Conservation (phyloP, 2,797 vertebrate species). For the Calcarius lapponicus region DNA sequence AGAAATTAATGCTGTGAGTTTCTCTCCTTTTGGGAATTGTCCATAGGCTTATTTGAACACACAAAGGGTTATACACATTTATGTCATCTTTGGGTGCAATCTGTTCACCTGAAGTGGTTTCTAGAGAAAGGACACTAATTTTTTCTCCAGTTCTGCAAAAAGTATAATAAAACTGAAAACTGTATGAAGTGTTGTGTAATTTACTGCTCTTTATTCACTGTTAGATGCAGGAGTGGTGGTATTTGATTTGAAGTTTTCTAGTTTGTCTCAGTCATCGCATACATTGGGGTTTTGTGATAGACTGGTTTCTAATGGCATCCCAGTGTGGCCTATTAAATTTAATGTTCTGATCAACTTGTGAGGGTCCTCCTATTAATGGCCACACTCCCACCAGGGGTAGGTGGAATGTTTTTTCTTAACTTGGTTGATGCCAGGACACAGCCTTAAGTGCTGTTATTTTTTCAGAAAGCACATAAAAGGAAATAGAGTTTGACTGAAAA, state of each 20-base stretch:
- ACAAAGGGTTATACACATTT: rapidly evolving
- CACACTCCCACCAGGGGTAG: neutral
- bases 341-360: neutral
- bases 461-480: neutral
- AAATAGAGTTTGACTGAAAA: neutral
- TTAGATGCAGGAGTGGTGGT: neutral
- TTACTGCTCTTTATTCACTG: neutral
- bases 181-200: neutral
- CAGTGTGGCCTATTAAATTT: neutral
- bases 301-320: neutral
- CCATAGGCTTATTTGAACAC: neutral
- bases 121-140: neutral
- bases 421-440: neutral
- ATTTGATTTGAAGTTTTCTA: neutral
- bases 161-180: neutral
- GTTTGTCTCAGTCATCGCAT: neutral
- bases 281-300: neutral
- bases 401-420: neutral
- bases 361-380: neutral
- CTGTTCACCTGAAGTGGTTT: neutral
- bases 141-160: neutral
- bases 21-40: neutral
- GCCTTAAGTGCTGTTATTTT: neutral
- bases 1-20: neutral
- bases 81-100: neutral